Base-by-base conservation (phyloP, 2,888 invertebrate species). In the Panzeria rudis region DNA sequence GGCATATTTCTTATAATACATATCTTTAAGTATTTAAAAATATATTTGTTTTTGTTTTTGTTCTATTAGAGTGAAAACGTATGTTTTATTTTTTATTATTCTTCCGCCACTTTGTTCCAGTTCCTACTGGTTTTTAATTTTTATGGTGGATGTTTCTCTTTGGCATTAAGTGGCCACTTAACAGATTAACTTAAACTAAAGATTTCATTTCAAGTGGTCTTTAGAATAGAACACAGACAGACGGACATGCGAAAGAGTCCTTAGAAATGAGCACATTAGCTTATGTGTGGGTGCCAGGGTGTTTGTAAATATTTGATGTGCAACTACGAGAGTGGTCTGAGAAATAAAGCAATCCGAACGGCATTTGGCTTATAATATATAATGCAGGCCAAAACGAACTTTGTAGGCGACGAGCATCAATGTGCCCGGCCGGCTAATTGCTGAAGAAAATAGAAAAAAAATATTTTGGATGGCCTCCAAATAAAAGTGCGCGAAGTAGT, bases 81-180 rank as follows among this genome's bases (percentile, higher is more conserved):
- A 71, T 54, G 23, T 32, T 62, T 62, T 17, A 9, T 87, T 88
- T 89, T 86, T 88, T 89, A 87, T 88, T 89, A 88, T 86, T 87
- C 87, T 90, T 90, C 91, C 89, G 90, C 88, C 87, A 89, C 79
- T 80, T 80, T 83, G 72, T 88, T 86, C 87, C 73, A 81, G 75
- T 61, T 81, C 35, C 68, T 69, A 78, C 81, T 64, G 66, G 81
- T 50, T 80, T 73, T 61, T 13, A 23, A 47, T 54, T 15, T 68
- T 69, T 59, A 69, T 68, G 25, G 3, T 20, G 38, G 3, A 44
- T 44, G 6, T 29, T 66, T 23, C 52, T 68, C 56, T 80, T 35
- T 71, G 13, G 47, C 25, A 59, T 80, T 72, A 80, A 69, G 79
- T 76, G 52, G 5, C 69, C 64, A 56, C 79, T 75, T 69, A 69